Evolutionary conservation across 2,797 vertebrate species (phyloP).

Genomic region (Anniella stebbinsi): DNA sequence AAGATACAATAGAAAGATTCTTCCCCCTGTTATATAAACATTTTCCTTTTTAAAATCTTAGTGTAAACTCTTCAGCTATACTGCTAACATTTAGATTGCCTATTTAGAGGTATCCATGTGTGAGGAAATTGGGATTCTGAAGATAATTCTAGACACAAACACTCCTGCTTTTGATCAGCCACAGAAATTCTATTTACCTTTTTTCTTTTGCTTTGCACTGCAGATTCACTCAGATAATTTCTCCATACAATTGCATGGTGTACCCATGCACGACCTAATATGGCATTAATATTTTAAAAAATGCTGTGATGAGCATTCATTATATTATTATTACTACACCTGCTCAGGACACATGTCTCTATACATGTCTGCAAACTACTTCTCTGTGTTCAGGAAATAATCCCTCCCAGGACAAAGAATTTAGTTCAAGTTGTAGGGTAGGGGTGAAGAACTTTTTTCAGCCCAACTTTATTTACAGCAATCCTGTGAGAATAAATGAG

Average conservation of each 20-base stretch:
- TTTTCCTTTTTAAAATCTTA: conserved; percentile 2
- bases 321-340: not conserved
- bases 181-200: conserved; percentile 1
- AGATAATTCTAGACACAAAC: conserved; percentile 19
- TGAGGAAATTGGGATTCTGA: conserved; percentile 25
- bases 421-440: not conserved
- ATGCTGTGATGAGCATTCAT: not conserved
- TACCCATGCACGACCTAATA: conserved; percentile 39
- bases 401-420: not conserved
- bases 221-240: conserved; percentile 20
- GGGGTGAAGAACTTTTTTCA: not conserved
- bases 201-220: conserved; percentile 26
- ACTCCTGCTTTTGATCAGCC: conserved; percentile 35
- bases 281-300: conserved; percentile 42
- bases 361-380: not conserved
- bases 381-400: not conserved
- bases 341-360: not conserved
- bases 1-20: not conserved
- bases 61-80: conserved; percentile 30
- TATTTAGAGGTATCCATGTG: conserved; percentile 5
- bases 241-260: conserved; percentile 23
- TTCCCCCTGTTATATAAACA: conserved; percentile 1
- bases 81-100: conserved; percentile 24
- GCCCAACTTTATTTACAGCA: not conserved
- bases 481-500: not conserved